Evolutionary conservation across 2,797 vertebrate species (phyloP), one percentile per base, ranked within the genome.

Genomic region (Sorex maritimensis): DNA sequence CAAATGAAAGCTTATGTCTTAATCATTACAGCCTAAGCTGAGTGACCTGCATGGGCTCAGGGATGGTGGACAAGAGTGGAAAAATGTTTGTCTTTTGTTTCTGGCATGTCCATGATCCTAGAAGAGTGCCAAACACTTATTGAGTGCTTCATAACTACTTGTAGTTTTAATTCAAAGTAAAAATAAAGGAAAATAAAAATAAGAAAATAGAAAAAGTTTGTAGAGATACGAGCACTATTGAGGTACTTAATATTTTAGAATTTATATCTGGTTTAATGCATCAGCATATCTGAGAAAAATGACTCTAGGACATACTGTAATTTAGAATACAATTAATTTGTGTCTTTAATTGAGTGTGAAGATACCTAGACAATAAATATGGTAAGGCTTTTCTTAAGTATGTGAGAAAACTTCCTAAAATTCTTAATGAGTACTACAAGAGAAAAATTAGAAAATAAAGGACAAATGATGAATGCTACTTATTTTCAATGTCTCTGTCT

Each of bases 401-500:
- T 94, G 26, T 95, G 85, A 93, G 21, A 84, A 92, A 78, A 65
- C 1, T 38, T 88, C n/a, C 15, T 55, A 88, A 86, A 93, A 93
- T 52, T 71, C 6, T 58, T 34, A 19, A 61, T 86, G 19, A 77
- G 9, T 72, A 5, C 73, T 89, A 67, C 30, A 61, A 87, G 58
- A 86, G 30, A 92, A 79, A 58, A 41, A 38, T 0, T 30, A 0
- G 72, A 3, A 30, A n/a, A 75, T 63, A 23, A 1, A 77, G 7
- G 87, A 19, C 15, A 58, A 2, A 63, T 21, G 19, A 68, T 21
- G 10, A 71, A 9, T 71, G 2, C 72, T 71, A 46, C 26, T 34
- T 28, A 13, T 34, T 86, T 49, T 72, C 4, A 81, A 14, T 17
- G 63, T 83, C n/a, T 69, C 26, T 23, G 9, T 75, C 6, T 75